Conservation (phyloP, 2,888 invertebrate genomes). For the Drosophila subsilvestris region DNA sequence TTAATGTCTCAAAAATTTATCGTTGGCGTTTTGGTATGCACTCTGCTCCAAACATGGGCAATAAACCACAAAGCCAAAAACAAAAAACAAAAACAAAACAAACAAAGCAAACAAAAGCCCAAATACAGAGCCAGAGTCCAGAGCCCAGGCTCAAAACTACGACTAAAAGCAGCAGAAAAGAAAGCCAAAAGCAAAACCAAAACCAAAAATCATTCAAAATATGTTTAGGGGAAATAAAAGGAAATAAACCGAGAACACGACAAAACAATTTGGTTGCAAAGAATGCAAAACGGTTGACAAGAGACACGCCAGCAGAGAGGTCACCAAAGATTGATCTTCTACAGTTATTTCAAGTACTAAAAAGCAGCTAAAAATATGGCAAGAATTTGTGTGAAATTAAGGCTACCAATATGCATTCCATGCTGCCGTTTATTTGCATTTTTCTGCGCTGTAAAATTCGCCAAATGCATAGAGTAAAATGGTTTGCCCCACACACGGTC, state of each 20-base stretch:
- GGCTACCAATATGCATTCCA: neutral
- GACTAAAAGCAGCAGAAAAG: slow-evolving; percentile 20
- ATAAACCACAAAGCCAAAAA: slow-evolving; percentile 55
- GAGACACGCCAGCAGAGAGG: neutral
- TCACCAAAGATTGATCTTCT: neutral
- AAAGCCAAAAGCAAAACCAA: slow-evolving; percentile 24
- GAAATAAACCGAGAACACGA: slow-evolving; percentile 45
- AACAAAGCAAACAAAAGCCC: slow-evolving; percentile 33
- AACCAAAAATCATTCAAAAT: slow-evolving; percentile 44
- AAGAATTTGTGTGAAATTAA: neutral
- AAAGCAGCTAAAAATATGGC: neutral
- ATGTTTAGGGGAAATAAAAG: slow-evolving; percentile 27
- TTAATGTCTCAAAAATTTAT: slow-evolving; percentile 80
- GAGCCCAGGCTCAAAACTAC: slow-evolving; percentile 30
- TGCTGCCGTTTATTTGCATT: neutral
- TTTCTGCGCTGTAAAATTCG: neutral
- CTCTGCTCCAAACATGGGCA: slow-evolving; percentile 71
- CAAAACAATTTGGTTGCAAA: slow-evolving; percentile 45
- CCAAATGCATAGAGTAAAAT: no score
- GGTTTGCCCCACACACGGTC: neutral
- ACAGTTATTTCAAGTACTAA: neutral
- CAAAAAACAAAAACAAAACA: slow-evolving; percentile 9
- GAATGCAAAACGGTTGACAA: slow-evolving; percentile 18
- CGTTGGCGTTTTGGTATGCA: slow-evolving; percentile 76
- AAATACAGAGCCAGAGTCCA: slow-evolving; percentile 28